Percentiles rank a stretch among this genome's conserved stretches.
Evolutionary conservation across 1,140 invertebrate genomes (phyloP).

Genomic region (Riptortus pedestris): DNA sequence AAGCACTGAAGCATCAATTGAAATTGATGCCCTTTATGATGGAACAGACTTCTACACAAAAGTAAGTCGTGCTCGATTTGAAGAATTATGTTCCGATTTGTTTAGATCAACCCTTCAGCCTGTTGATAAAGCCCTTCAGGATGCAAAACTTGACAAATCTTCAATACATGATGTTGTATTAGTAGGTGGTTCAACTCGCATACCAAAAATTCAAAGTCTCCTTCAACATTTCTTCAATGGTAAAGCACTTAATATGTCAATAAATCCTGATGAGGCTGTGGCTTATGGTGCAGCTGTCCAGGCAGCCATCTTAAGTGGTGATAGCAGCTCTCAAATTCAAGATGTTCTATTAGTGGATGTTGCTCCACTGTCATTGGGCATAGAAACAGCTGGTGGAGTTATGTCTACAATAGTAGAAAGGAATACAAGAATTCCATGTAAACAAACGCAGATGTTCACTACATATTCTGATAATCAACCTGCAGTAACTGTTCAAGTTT

Average conservation of each 20-base stretch:
- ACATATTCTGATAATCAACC: slow-evolving; percentile 53
- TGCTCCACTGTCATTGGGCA: slow-evolving; percentile 44
- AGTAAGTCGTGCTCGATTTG: slow-evolving; percentile 40
- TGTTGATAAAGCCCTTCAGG: slow-evolving; percentile 61
- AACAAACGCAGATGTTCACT: slow-evolving; percentile 43
- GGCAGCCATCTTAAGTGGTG: slow-evolving; percentile 50
- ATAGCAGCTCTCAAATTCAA: slow-evolving; percentile 45
- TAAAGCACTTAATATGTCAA: slow-evolving; percentile 52
- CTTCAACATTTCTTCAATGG: slow-evolving; percentile 50
- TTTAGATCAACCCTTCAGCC: slow-evolving; percentile 56
- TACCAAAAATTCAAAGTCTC: slow-evolving; percentile 51
- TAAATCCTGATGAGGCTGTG: slow-evolving; percentile 56
- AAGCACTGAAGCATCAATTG: slow-evolving; percentile 42
- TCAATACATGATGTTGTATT: slow-evolving; percentile 66
- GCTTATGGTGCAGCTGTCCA: slow-evolving; percentile 56
- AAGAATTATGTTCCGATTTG: slow-evolving; percentile 42
- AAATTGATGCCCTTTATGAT: slow-evolving; percentile 42
- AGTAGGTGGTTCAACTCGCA: slow-evolving; percentile 66
- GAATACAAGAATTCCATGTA: slow-evolving; percentile 44
- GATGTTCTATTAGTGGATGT: slow-evolving; percentile 47
- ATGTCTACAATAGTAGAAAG: slow-evolving; percentile 48
- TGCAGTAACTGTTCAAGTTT: slow-evolving; percentile 67
- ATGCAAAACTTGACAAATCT: slow-evolving; percentile 46
- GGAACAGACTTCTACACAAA: slow-evolving; percentile 43
- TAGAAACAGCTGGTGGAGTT: slow-evolving; percentile 46